A percentile compares a stretch with the other conserved stretches of the same genome.
These are phyloP conservation scores for Strigops habroptila DNA, from an alignment of 2,113 vertebrate species.

Conservation along the genomic window DNA sequence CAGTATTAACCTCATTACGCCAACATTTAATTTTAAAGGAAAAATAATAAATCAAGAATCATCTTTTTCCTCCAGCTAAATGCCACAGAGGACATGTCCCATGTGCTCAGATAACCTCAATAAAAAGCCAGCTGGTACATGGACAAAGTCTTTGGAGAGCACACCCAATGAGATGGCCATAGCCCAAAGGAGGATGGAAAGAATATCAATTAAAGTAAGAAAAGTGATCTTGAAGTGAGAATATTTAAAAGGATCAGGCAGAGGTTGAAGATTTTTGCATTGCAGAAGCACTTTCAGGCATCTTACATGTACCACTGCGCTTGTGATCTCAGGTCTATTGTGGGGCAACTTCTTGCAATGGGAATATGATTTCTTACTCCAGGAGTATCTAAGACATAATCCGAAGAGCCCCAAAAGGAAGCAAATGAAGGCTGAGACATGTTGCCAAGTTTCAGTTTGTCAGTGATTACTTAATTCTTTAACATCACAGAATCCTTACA, in stretches of 20 bases:
- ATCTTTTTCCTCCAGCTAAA: background rate
- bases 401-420: background rate
- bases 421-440: background rate
- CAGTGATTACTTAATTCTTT: background rate
- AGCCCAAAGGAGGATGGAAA: background rate
- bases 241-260: background rate
- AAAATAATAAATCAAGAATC: background rate
- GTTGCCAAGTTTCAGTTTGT: no score
- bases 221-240: background rate
- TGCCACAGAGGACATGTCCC: rapidly evolving
- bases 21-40: background rate
- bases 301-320: rapidly evolving
- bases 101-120: rapidly evolving
- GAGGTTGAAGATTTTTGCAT: background rate
- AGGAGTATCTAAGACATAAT: background rate
- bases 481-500: background rate
- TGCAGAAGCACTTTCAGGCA: background rate
- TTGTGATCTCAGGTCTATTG: background rate
- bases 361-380: background rate
- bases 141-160: background rate
- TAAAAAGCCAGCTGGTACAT: background rate
- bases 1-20: background rate
- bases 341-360: background rate
- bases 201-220: background rate
- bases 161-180: background rate